Conservation (phyloP, 2,888 invertebrate genomes). For the Himalopsyche tibetana region DNA sequence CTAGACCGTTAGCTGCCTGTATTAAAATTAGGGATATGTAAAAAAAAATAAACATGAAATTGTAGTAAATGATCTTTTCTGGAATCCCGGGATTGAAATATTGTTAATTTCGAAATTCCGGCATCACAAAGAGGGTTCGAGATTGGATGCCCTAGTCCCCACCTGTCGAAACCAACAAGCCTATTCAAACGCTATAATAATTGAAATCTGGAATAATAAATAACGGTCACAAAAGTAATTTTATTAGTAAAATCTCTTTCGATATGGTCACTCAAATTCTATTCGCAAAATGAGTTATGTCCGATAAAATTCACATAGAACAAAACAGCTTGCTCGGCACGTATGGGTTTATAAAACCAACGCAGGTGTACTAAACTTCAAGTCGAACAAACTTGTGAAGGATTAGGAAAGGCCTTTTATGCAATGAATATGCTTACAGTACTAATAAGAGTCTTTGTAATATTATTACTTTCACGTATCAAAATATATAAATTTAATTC, state of each 20-base stretch:
- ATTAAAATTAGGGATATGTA: too few species aligned
- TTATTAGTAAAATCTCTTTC: constrained; percentile 53
- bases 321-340: constrained; percentile 39
- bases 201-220: constrained; percentile 35
- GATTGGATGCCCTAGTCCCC: background rate
- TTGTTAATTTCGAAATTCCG: too few species aligned
- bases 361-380: background rate
- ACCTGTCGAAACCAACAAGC: background rate
- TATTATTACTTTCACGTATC: too few species aligned
- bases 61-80: too few species aligned
- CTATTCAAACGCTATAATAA: background rate
- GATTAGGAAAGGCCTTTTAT: too few species aligned
- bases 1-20: too few species aligned
- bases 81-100: too few species aligned
- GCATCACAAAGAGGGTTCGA: background rate
- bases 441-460: too few species aligned
- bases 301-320: constrained; percentile 61
- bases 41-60: too few species aligned
- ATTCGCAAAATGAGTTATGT: constrained; percentile 65
- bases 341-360: background rate
- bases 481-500: too few species aligned
- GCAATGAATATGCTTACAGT: too few species aligned
- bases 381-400: background rate
- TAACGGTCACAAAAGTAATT: constrained; percentile 15
- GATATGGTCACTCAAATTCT: constrained; percentile 56